Percentiles rank a stretch among this genome's conserved stretches.
These are phyloP conservation scores for Champsocephalus esox DNA, from an alignment of 2,797 vertebrate genomes.

Conservation along the genomic window DNA sequence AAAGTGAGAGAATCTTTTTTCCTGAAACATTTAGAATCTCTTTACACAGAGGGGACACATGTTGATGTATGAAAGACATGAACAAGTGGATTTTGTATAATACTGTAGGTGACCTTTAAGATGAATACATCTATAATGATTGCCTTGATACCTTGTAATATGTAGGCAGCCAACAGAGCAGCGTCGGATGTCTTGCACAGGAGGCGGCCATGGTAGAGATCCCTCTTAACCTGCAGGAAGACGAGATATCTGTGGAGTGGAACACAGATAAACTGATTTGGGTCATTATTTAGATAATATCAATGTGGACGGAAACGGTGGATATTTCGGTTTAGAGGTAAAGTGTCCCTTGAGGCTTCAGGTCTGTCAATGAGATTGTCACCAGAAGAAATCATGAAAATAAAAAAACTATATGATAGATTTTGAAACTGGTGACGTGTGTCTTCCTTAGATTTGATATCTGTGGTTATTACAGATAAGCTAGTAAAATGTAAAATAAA, in stretches of 20 bases:
- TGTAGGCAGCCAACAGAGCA: constrained; percentile 94
- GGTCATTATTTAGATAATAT: constrained; percentile 39
- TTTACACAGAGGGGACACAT: no score
- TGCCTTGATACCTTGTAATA: constrained; percentile 92
- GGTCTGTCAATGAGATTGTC: background rate
- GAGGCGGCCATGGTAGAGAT: constrained; percentile 97
- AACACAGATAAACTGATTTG: constrained; percentile 53
- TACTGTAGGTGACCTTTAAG: background rate
- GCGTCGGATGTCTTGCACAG: constrained; percentile 98
- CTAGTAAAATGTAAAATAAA: constrained; percentile 15
- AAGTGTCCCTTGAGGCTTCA: constrained; percentile 2
- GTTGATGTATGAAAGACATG: no score
- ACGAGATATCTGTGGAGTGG: constrained; percentile 92
- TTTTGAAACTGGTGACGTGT: no score
- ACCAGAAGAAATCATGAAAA: no score
- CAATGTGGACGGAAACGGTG: background rate
- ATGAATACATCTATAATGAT: background rate
- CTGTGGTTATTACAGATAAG: constrained; percentile 15
- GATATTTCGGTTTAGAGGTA: constrained; percentile 7
- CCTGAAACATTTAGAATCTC: no score
- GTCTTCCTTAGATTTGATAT: no score
- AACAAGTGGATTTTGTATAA: no score
- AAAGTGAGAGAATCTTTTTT: no score
- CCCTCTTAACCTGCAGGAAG: constrained; percentile 99
- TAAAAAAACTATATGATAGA: no score